A percentile compares a stretch with the other conserved stretches of the same genome.
Conservation (phyloP, 2,888 invertebrate genomes). For the Oxycera nigricornis region DNA sequence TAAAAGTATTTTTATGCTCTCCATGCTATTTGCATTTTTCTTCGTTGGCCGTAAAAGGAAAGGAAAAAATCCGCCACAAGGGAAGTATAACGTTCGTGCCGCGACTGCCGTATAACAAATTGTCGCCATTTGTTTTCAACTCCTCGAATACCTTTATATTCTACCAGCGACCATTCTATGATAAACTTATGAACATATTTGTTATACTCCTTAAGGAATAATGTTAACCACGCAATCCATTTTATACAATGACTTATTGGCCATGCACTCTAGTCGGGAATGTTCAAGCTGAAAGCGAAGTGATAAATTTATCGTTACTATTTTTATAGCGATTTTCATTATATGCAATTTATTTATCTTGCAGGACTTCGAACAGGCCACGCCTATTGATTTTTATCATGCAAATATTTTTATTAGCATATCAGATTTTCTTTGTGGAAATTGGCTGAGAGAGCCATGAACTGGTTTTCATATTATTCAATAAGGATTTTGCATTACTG, state of each 20-base stretch:
- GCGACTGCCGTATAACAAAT: constrained; percentile 29
- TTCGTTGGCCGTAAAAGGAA: constrained; percentile 17
- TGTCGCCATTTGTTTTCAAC: constrained; percentile 34
- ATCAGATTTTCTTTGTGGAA: no score
- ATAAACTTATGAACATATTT: constrained; percentile 31
- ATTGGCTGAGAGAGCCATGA: no score
- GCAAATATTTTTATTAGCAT: neutral
- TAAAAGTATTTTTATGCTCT: constrained; percentile 35
- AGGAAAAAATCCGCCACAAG: neutral
- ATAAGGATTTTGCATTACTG: no score
- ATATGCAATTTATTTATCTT: neutral
- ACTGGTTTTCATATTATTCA: no score
- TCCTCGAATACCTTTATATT: constrained; percentile 2
- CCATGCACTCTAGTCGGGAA: neutral
- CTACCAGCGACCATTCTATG: neutral
- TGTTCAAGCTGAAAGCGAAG: neutral
- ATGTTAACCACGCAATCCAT: constrained; percentile 27
- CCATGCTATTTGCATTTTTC: constrained; percentile 26
- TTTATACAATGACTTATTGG: neutral
- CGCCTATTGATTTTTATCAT: neutral
- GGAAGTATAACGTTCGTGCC: constrained; percentile 26
- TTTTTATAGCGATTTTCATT: constrained; percentile 21
- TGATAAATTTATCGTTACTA: constrained; percentile 18
- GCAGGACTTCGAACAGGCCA: neutral
- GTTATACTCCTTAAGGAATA: constrained; percentile 21